Evolutionary conservation across 2,113 vertebrate genomes (phyloP), one percentile per base, ranked within the genome.

Genomic region (Stigmatopora nigra): DNA sequence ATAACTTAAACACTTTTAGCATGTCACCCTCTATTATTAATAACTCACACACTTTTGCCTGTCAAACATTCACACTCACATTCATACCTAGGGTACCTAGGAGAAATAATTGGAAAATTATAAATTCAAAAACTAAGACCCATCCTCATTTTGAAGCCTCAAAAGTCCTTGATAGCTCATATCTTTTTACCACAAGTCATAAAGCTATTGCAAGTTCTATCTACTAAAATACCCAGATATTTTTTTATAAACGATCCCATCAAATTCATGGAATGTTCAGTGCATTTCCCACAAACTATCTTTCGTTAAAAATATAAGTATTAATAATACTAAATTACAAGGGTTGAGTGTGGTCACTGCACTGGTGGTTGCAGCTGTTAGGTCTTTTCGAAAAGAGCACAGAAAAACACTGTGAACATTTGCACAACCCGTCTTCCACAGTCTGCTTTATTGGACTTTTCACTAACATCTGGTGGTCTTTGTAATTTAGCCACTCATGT

Each of bases 401-500:
- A 48, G 46, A 48, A 7, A 10, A 20, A 25, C 20, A 49, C 60
- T 45, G 45, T 65, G 64, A 65, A 46, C 45, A 46, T 46, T 46
- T 14, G 71, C 66, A 57, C 38, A 56, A 67, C 65, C 38, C 35
- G 15, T 70, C 38, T 15, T 13, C 8, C 69, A 62, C 55, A 20
- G 65, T 35, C 31, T 59, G 56, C 69, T 64, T 47, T 45, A 19
- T 71, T 47, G 66, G 69, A 67, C 61, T 61, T 62, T 46, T 68
- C 70, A 78, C 53, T 68, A 78, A 64, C 53, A 70, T 64, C 70
- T 60, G 52, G 74, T 62, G 76, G 83, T 75, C 70, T 64, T 8
- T 61, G 80, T 47, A 85, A 78, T 80, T 87, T 81, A 73, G 73
- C 84, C 77, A 82, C 78, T 78, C 78, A 76, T 82, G 81, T 86